These are phyloP conservation scores for Desmodus rotundus DNA, from an alignment of 2,113 vertebrate genomes.

Conservation along the genomic window DNA sequence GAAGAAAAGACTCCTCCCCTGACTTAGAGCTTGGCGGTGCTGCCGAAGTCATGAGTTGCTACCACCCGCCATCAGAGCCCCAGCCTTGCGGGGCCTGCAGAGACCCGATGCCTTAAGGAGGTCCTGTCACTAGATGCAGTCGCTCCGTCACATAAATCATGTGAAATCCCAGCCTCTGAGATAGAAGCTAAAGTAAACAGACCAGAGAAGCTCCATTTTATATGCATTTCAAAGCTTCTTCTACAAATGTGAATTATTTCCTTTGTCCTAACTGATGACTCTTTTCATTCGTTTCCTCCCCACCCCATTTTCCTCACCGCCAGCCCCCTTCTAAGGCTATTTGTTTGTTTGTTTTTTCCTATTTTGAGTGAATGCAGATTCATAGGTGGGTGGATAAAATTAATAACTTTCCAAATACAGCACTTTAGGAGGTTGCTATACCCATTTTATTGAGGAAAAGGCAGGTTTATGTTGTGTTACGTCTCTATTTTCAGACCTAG, in stretches of 20 bases:
- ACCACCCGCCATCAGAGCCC: background rate
- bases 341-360: background rate
- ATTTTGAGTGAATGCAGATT: background rate
- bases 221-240: background rate
- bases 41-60: background rate
- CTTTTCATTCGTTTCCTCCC: background rate
- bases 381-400: background rate
- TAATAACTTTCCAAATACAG: background rate
- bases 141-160: background rate
- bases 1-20: background rate
- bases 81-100: background rate
- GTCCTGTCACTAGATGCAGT: background rate
- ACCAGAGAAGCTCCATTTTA: background rate
- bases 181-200: background rate
- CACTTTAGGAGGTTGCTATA: background rate
- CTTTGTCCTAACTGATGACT: background rate
- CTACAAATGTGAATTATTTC: background rate
- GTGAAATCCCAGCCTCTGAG: background rate
- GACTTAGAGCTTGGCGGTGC: background rate
- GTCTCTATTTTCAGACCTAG: slow-evolving; percentile 1
- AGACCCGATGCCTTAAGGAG: background rate
- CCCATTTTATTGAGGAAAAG: background rate
- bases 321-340: background rate
- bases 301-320: background rate
- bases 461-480: background rate